phyloP scores from a whole-genome alignment of 2,888 invertebrate genomes.

The Zygothrica quintamaculata region DNA sequence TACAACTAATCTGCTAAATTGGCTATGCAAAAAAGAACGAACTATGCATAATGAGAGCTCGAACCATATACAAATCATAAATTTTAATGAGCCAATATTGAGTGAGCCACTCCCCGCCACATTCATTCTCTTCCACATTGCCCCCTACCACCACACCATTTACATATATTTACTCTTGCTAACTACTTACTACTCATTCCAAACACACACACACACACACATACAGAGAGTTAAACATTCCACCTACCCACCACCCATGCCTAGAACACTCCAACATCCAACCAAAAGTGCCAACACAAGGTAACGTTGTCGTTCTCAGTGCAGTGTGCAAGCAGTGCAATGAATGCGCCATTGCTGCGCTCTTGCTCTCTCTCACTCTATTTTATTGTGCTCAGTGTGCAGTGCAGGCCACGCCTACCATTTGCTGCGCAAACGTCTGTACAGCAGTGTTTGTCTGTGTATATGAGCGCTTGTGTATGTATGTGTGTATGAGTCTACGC shows the following conservation, averaged over 20 bases:
- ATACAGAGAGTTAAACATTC: too few species aligned
- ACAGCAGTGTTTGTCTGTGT: not conserved
- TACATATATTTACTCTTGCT: conserved; percentile 2
- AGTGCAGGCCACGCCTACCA: conserved; percentile 53
- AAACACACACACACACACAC: not conserved
- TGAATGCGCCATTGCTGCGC: conserved; percentile 58
- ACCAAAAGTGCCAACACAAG: conserved; percentile 40
- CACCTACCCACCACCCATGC: conserved; percentile 2
- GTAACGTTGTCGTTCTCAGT: conserved; percentile 13
- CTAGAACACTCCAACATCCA: conserved; percentile 10
- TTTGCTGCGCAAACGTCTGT: conserved; percentile 43
- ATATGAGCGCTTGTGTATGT: conserved; percentile 19
- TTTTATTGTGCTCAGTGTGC: conserved; percentile 25
- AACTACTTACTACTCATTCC: not conserved
- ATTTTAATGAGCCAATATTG: conserved; percentile 74
- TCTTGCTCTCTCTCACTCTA: conserved; percentile 39
- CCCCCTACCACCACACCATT: conserved; percentile 6
- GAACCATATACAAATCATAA: conserved; percentile 75
- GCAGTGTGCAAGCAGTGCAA: conserved; percentile 63
- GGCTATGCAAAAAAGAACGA: conserved; percentile 55
- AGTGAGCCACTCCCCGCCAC: not conserved
- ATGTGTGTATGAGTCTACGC: conserved; percentile 50
- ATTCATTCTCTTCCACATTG: too few species aligned
- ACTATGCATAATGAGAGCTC: conserved; percentile 75
- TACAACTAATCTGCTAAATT: conserved; percentile 77